These are phyloP conservation scores for Bombus polaris DNA, from an alignment of 1,140 invertebrate species.

Conservation along the genomic window DNA sequence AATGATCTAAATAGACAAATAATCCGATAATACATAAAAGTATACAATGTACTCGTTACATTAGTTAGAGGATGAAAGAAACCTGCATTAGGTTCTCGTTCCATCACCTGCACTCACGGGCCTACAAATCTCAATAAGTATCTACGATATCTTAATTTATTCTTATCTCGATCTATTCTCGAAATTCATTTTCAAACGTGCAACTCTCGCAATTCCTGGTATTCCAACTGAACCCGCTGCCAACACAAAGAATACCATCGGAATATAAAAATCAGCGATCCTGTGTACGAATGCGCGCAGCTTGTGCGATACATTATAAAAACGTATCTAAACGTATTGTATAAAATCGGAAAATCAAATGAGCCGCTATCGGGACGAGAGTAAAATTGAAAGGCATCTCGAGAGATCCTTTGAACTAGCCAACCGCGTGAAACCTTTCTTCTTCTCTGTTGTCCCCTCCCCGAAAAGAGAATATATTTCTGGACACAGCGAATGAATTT, in stretches of 20 bases:
- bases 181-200: background rate
- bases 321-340: background rate
- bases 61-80: background rate
- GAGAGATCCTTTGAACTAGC: background rate
- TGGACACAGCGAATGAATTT: conserved; percentile 20
- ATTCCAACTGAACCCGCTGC: background rate
- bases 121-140: background rate
- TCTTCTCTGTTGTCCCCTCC: background rate
- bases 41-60: background rate
- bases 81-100: background rate
- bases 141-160: background rate
- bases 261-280: conserved; percentile 12
- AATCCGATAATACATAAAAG: too few relatives aligned
- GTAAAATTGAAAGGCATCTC: background rate
- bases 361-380: background rate
- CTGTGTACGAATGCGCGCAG: background rate
- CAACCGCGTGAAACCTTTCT: background rate
- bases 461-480: conserved; percentile 38
- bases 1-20: too few relatives aligned
- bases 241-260: background rate
- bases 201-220: background rate
- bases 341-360: background rate
- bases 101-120: too few relatives aligned
- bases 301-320: background rate
- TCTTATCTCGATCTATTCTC: background rate